Conservation (phyloP, 1,140 invertebrate genomes). For the silkworm (Bombyx mori) region ASM3026992v2 NC_085113.1:2889501-2890000, state of each 20-base stretch:
- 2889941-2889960: too few species aligned
- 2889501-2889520: constrained; percentile 13
- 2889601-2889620: not conserved
- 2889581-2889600: not conserved
- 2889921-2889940: too few species aligned
- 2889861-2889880: too few species aligned
- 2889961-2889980: too few species aligned
- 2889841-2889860: not conserved
- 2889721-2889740: constrained; percentile 63
- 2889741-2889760: constrained; percentile 60
- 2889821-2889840: not conserved
- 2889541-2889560: not conserved
- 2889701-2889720: constrained; percentile 65
- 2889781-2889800: constrained; percentile 53
- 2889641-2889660: not conserved
- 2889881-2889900: too few species aligned
- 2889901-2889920: too few species aligned
- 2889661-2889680: constrained; percentile 24
- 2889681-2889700: constrained; percentile 63
- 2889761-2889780: constrained; percentile 66
- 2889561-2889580: constrained; percentile 2
- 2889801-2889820: constrained; percentile 23
- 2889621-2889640: not conserved
- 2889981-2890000: too few species aligned
- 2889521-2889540: constrained; percentile 8